Percentiles rank a stretch among this genome's conserved stretches.
These are phyloP conservation scores for Enteromius radiatus DNA, from an alignment of 2,797 vertebrate species.

Conservation along the genomic window DNA sequence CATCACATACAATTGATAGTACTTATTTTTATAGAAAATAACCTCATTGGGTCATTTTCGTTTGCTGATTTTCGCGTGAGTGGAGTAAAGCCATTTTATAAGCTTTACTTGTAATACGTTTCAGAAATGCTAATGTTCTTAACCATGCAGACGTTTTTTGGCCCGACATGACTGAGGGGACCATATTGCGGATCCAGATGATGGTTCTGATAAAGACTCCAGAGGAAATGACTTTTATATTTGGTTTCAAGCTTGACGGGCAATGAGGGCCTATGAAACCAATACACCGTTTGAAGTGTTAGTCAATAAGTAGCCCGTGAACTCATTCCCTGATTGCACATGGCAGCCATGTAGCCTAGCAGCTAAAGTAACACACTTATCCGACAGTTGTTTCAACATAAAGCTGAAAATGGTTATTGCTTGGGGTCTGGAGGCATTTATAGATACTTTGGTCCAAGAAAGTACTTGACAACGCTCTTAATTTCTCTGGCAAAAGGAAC, in stretches of 20 bases:
- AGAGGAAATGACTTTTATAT: constrained; percentile 41
- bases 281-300: constrained; percentile 40
- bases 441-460: constrained; percentile 52
- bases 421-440: constrained; percentile 64
- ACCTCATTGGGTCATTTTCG: neutral
- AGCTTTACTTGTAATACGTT: constrained; percentile 1
- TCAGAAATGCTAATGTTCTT: constrained; percentile 11
- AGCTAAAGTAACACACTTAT: constrained; percentile 34
- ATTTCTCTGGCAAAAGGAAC: constrained; percentile 28
- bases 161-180: neutral
- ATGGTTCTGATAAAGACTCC: constrained; percentile 23
- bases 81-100: constrained; percentile 10
- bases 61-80: neutral
- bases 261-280: constrained; percentile 17
- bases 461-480: constrained; percentile 41
- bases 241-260: constrained; percentile 29
- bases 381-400: constrained; percentile 55
- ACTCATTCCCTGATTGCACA: constrained; percentile 35
- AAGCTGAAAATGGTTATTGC: constrained; percentile 53
- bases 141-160: constrained; percentile 7
- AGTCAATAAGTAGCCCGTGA: constrained; percentile 34
- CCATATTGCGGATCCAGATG: constrained; percentile 32
- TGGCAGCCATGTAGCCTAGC: constrained; percentile 35
- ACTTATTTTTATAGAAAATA: neutral
- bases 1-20: neutral